Evolutionary conservation across 2,888 invertebrate genomes (phyloP).

Genomic region (Coenonympha arcania): DNA sequence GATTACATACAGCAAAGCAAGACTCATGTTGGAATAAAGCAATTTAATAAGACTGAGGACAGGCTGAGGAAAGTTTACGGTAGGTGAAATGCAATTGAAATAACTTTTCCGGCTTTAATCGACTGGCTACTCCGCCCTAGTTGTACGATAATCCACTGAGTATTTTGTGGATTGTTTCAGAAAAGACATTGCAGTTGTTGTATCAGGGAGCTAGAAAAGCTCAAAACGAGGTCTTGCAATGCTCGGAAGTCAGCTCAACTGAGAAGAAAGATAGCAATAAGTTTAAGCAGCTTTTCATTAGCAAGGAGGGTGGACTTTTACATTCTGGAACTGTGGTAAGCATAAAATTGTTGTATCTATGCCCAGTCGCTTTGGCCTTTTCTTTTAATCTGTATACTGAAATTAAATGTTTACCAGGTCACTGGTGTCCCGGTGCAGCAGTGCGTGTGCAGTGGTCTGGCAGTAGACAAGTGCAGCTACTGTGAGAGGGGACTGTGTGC

Average conservation of each 20-base stretch:
- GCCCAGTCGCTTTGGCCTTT: background rate
- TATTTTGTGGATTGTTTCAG: constrained; percentile 41
- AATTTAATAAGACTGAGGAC: constrained; percentile 61
- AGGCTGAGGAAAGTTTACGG: constrained; percentile 62
- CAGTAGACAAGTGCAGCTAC: constrained; percentile 45
- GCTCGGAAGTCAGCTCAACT: constrained; percentile 18
- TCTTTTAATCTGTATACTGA: background rate
- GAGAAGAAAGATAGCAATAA: constrained; percentile 50
- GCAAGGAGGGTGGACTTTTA: constrained; percentile 51
- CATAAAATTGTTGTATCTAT: background rate
- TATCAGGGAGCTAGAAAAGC: constrained; percentile 56
- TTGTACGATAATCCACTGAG: too few species aligned
- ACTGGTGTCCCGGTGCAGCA: background rate
- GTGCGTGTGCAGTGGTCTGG: constrained; percentile 37
- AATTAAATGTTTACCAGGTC: background rate
- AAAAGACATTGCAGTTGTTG: constrained; percentile 55
- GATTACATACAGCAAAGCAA: constrained; percentile 65
- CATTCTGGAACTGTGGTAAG: constrained; percentile 48
- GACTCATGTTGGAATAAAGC: constrained; percentile 57
- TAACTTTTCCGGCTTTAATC: too few species aligned
- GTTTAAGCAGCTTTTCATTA: constrained; percentile 48
- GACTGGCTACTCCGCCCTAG: too few species aligned
- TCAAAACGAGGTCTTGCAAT: constrained; percentile 24
- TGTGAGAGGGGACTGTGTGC: constrained; percentile 49
- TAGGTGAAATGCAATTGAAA: constrained; percentile 24